phyloP scores from a whole-genome alignment of 1,140 invertebrate species.

The Drosophila nigrodunni region DNA sequence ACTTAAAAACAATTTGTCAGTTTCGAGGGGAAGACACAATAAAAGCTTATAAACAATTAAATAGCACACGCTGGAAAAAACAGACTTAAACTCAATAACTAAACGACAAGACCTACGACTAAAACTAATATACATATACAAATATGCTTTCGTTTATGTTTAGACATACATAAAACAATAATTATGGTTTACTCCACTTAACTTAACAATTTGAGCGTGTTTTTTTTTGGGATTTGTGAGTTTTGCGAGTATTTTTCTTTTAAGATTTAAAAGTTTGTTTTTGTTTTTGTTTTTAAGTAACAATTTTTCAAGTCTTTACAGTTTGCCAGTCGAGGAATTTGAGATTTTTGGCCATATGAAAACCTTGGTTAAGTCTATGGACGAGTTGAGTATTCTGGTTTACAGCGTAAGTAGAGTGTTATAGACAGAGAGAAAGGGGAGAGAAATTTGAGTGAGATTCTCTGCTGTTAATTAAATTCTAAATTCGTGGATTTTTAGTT shows the following conservation, averaged over 20 bases:
- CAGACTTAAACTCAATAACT: conserved; percentile 37
- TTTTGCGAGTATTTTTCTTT: conserved; percentile 36
- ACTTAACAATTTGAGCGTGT: conserved; percentile 40
- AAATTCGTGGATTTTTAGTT: conserved; percentile 68
- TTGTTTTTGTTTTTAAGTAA: conserved; percentile 32
- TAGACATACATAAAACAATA: conserved; percentile 33
- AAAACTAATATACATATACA: conserved; percentile 34
- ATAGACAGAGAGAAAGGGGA: not conserved
- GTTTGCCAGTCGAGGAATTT: conserved; percentile 48
- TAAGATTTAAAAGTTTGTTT: no score
- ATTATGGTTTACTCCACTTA: conserved; percentile 25
- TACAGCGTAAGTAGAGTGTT: not conserved
- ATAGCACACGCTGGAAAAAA: conserved; percentile 28
- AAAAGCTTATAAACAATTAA: conserved; percentile 45
- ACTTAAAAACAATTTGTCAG: conserved; percentile 30
- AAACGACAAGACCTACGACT: conserved; percentile 34
- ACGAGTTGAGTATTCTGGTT: conserved; percentile 38
- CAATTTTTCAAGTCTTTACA: conserved; percentile 51
- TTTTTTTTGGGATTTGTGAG: conserved; percentile 19
- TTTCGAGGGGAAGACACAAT: conserved; percentile 59
- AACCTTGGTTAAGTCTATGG: conserved; percentile 52
- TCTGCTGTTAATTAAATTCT: conserved; percentile 3
- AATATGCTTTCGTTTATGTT: not conserved
- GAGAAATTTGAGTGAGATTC: not conserved
- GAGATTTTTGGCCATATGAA: conserved; percentile 21